Conservation (phyloP, 2,888 invertebrate genomes). For the Leptinotarsa peninsularis region DNA sequence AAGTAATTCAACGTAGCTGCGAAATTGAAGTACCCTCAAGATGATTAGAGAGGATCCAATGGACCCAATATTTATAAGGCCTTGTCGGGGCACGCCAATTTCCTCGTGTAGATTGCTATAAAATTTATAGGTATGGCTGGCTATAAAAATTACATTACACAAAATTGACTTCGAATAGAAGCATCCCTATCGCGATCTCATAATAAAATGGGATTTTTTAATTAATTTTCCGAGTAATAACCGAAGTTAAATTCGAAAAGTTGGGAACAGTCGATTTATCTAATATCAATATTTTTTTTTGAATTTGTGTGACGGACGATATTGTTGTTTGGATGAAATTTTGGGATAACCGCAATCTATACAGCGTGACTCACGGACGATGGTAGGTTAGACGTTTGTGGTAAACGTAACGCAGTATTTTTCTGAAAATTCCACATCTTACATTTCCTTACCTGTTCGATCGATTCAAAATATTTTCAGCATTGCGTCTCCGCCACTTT, state of each 20-base stretch:
- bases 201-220: constrained; percentile 40
- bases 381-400: too few species aligned
- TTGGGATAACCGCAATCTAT: too few species aligned
- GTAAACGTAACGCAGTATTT: too few species aligned
- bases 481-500: too few species aligned
- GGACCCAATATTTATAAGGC: constrained; percentile 61
- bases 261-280: constrained; percentile 11
- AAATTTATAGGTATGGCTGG: constrained; percentile 62
- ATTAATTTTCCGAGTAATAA: constrained; percentile 34
- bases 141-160: constrained; percentile 64
- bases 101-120: constrained; percentile 63
- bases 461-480: too few species aligned
- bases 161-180: constrained; percentile 62
- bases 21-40: constrained; percentile 48
- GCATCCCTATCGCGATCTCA: constrained; percentile 41
- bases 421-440: too few species aligned
- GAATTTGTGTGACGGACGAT: too few species aligned
- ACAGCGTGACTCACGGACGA: too few species aligned
- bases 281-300: not conserved
- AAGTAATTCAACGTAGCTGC: constrained; percentile 43
- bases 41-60: constrained; percentile 55
- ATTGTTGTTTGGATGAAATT: too few species aligned
- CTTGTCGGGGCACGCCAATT: constrained; percentile 59
- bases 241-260: constrained; percentile 23
- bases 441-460: too few species aligned